Evolutionary conservation across 2,888 invertebrate genomes (phyloP).

Genomic region (Serrognathus titanus): DNA sequence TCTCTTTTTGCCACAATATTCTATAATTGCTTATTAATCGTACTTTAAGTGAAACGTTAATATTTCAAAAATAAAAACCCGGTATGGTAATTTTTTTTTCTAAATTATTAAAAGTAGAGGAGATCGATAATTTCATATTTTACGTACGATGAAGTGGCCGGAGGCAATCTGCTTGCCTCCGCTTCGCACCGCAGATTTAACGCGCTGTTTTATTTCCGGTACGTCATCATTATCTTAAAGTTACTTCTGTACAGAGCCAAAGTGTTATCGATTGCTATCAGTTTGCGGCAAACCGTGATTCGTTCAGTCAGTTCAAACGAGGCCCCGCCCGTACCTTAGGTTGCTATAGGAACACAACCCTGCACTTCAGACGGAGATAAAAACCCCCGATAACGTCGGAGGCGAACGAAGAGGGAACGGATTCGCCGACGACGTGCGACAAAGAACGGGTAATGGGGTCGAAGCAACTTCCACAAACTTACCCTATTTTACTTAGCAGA

Average conservation of each 20-base stretch:
- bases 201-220: background rate
- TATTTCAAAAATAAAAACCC: too few species aligned
- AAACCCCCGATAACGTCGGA: conserved; percentile 20
- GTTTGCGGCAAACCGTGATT: conserved; percentile 50
- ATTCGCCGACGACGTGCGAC: background rate
- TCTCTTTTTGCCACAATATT: too few species aligned
- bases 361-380: conserved; percentile 32
- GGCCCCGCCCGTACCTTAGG: conserved; percentile 47
- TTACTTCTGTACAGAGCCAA: conserved; percentile 30
- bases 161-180: background rate
- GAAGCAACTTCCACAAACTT: too few species aligned
- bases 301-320: conserved; percentile 43
- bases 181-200: background rate
- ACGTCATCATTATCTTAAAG: conserved; percentile 25
- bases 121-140: too few species aligned
- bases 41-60: too few species aligned
- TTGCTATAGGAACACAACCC: conserved; percentile 44
- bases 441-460: background rate
- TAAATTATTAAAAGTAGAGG: too few species aligned
- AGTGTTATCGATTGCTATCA: conserved; percentile 50
- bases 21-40: too few species aligned
- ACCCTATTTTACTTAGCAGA: too few species aligned
- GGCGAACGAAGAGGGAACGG: conserved; percentile 17
- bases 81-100: too few species aligned
- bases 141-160: too few species aligned